These are phyloP conservation scores for Cirrhinus molitorella DNA, from an alignment of 2,797 vertebrate species.

Conservation along the genomic window DNA sequence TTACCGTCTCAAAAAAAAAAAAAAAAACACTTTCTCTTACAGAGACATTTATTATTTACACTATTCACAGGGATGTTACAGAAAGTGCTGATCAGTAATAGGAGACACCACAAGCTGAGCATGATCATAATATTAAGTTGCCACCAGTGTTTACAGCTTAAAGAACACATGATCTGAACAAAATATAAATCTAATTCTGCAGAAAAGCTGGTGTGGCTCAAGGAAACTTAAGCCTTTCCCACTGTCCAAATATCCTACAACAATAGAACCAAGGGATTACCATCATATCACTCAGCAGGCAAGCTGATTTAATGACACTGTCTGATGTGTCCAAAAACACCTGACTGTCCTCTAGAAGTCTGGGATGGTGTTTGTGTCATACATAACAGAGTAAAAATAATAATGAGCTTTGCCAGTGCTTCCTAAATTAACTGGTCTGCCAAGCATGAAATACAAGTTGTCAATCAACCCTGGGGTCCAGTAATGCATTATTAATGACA, in stretches of 20 bases:
- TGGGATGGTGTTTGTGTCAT: not conserved
- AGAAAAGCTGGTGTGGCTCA: not conserved
- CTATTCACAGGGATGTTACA: not conserved
- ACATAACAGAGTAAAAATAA: constrained; percentile 23
- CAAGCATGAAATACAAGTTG: constrained; percentile 77
- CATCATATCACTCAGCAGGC: constrained; percentile 24
- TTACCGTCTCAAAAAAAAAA: not conserved
- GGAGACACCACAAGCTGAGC: not conserved
- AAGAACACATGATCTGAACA: not conserved
- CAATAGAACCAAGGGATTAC: constrained; percentile 18
- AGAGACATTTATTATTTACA: not conserved
- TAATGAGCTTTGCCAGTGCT: constrained; percentile 11
- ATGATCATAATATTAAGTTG: constrained; percentile 16
- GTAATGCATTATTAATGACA: constrained; percentile 69
- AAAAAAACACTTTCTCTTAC: not conserved
- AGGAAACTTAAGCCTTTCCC: not conserved
- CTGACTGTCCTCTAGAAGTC: constrained; percentile 12
- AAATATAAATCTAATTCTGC: not conserved
- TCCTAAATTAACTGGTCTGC: constrained; percentile 70
- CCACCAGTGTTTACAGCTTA: not conserved
- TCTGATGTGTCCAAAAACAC: constrained; percentile 33
- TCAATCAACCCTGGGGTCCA: constrained; percentile 73
- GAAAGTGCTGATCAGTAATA: constrained; percentile 13
- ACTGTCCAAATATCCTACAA: constrained; percentile 8
- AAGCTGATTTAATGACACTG: constrained; percentile 13